Conservation (phyloP, 2,797 vertebrate species). For the Danionella dracula region DNA sequence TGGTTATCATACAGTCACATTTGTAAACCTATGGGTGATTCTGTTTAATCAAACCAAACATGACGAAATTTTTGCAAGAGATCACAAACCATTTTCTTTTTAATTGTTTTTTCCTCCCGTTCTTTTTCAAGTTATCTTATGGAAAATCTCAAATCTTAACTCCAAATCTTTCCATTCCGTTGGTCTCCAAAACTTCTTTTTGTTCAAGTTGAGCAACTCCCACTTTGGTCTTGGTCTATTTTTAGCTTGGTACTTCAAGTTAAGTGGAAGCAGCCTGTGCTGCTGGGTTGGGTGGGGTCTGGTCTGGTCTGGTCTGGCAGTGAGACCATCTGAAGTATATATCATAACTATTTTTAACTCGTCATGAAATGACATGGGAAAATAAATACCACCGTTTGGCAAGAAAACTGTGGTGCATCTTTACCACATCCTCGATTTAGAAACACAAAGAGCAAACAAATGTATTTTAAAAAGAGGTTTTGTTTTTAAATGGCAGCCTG, state of each 20-base stretch:
- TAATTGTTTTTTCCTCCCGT: too few relatives aligned
- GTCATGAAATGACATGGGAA: not conserved
- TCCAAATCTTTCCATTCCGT: not conserved
- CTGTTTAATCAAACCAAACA: too few relatives aligned
- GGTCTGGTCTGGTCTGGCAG: conserved; percentile 4
- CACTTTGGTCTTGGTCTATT: conserved; percentile 2
- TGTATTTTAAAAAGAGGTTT: not conserved
- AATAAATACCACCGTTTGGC: too few relatives aligned
- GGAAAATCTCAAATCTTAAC: too few relatives aligned
- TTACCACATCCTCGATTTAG: not conserved
- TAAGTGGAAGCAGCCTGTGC: conserved; percentile 17
- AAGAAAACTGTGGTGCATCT: too few relatives aligned
- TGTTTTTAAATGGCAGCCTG: not conserved
- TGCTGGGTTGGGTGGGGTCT: conserved; percentile 12
- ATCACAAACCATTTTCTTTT: too few relatives aligned
- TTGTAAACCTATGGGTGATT: too few relatives aligned
- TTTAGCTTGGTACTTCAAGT: conserved; percentile 3
- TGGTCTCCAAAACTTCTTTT: too few relatives aligned
- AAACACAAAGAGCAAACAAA: not conserved
- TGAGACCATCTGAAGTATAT: not conserved
- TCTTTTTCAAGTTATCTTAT: too few relatives aligned
- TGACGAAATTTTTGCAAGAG: too few relatives aligned
- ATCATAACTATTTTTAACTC: conserved; percentile 23
- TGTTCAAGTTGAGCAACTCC: not conserved
- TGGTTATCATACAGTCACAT: too few relatives aligned